Percentiles rank a stretch among this genome's conserved stretches.
Conservation (phyloP, 2,113 vertebrate species). For the Lampris megalopsis region DNA sequence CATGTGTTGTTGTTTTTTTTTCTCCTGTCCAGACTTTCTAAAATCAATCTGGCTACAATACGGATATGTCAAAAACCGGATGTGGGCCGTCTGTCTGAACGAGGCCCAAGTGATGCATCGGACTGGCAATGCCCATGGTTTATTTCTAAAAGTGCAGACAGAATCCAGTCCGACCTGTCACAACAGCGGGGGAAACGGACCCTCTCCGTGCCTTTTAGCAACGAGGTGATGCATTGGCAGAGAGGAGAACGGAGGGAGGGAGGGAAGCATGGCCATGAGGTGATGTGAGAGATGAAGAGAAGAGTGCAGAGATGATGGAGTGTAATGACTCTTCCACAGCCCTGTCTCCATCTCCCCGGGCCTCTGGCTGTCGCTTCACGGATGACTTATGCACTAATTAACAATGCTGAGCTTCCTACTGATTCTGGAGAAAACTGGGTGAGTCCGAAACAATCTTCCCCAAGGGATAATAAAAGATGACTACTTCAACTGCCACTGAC, state of each 20-base stretch:
- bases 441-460: constrained; percentile 43
- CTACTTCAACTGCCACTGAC: not conserved
- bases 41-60: too few relatives aligned
- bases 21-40: too few relatives aligned
- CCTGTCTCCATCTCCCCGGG: constrained; percentile 70
- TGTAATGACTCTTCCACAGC: constrained; percentile 69
- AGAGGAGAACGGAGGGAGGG: constrained; percentile 49
- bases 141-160: constrained; percentile 73
- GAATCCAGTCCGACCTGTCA: constrained; percentile 38
- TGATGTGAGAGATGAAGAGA: constrained; percentile 54
- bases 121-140: constrained; percentile 38
- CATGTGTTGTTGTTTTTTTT: too few relatives aligned
- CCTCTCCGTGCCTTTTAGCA: constrained; percentile 70
- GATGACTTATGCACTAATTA: constrained; percentile 79
- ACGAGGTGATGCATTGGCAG: constrained; percentile 61
- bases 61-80: too few relatives aligned
- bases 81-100: too few relatives aligned
- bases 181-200: constrained; percentile 57
- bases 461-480: constrained; percentile 27
- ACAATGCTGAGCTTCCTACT: constrained; percentile 51
- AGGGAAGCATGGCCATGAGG: constrained; percentile 44
- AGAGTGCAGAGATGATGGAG: constrained; percentile 69
- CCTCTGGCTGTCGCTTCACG: constrained; percentile 71
- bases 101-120: constrained; percentile 58
- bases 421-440: constrained; percentile 29